A percentile compares a stretch with the other conserved stretches of the same genome.
phyloP scores from a whole-genome alignment of 2,888 invertebrate species.

The Archips xylosteana region DNA sequence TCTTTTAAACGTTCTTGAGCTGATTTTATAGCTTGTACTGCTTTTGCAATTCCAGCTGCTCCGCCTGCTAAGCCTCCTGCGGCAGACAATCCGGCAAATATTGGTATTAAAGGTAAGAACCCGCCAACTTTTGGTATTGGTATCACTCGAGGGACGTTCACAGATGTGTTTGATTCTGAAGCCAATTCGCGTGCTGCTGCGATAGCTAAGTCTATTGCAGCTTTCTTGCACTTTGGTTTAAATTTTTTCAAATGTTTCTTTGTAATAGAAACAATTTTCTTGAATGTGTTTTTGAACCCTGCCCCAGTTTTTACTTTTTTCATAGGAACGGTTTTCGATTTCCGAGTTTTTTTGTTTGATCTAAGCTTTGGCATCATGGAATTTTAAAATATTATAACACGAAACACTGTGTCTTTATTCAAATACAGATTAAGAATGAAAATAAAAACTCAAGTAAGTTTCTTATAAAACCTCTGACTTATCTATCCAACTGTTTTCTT shows the following conservation, averaged over 20 bases:
- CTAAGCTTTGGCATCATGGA: no score
- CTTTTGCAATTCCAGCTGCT: constrained; percentile 26
- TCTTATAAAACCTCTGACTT: background rate
- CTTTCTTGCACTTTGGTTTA: no score
- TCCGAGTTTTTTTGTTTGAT: background rate
- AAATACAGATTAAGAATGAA: no score
- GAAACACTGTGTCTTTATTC: no score
- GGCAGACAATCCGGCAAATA: constrained; percentile 37
- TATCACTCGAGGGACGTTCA: constrained; percentile 9
- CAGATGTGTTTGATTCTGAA: background rate
- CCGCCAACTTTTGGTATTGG: constrained; percentile 15
- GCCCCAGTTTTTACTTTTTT: background rate
- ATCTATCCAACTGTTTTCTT: background rate
- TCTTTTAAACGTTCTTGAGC: constrained; percentile 21
- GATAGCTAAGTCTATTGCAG: no score
- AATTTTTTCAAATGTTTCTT: no score
- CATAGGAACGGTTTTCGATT: background rate
- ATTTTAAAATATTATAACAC: no score
- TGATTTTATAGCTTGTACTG: constrained; percentile 23
- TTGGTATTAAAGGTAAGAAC: constrained; percentile 26
- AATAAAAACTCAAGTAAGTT: no score
- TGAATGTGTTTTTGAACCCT: constrained; percentile 8
- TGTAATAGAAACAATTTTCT: no score
- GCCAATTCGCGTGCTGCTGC: constrained; percentile 1
- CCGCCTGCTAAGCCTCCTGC: constrained; percentile 33